Base-by-base conservation (phyloP, 2,797 vertebrate species). In the Arnoldichthys spilopterus region DNA sequence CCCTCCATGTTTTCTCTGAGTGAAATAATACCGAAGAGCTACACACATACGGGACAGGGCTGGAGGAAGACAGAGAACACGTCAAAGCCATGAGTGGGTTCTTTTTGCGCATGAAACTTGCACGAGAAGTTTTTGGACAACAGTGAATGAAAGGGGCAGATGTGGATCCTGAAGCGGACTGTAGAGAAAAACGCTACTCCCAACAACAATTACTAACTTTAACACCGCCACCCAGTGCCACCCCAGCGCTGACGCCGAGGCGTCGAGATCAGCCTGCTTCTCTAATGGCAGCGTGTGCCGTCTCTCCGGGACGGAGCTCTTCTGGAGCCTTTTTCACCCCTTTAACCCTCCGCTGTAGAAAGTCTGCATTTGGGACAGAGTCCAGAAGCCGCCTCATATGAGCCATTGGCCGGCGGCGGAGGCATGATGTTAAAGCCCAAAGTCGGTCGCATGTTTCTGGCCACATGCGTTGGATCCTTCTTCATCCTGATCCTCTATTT, bases 401-500 rank as follows among this genome's bases (percentile, higher is more conserved):
- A 91, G 68, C 84, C 79, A 78, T 81, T 71, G 80, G 69, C 83
- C 77, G 85, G 51, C 77, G 85, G 51, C 84, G 84, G 76, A 86
- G 84, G 81, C 90, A 91, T 80, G 85, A 96, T 96, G 95, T 94
- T 84, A 90, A 94, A 91, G 86, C 87, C 92, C 89, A 87, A 92
- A 86, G 90, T 90, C 85, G 91, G 89, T 86, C 92, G 93, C 77
- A 81, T 96, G 92, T 92, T 93, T 81, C 84, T 96, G 92, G 95
- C 94, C 87, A 95, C 91, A 84, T 92, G 94, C 86, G 86, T 96
- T 70, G 93, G 94, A 78, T 96, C 95, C 56, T 87, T 96, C 82
- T 90, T 96, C 82, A 89, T 96, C 24, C 88, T 93, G 8, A 87
- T 96, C 67, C 90, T 96, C 67, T 96, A 95, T 91, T 94, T 94